phyloP scores from a whole-genome alignment of 2,113 vertebrate species.

The Brachypodius melanocephalos region DNA sequence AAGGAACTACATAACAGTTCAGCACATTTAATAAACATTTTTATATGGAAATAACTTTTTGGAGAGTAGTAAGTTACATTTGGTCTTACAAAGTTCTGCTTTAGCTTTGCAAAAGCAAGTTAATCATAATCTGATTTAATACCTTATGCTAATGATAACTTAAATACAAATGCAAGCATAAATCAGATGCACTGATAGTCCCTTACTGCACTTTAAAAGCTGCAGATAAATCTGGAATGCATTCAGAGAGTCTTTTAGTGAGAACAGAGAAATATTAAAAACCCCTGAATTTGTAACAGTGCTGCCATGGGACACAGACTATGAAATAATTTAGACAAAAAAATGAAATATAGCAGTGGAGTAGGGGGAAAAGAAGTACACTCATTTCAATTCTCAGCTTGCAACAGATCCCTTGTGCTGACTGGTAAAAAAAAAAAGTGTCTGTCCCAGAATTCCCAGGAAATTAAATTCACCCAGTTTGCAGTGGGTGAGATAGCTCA shows the following conservation, averaged over 20 bases:
- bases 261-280: slow-evolving; percentile 45
- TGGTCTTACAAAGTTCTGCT: slow-evolving; percentile 72
- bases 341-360: neutral
- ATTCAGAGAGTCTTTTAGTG: slow-evolving; percentile 36
- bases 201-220: slow-evolving; percentile 43
- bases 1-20: slow-evolving; percentile 58
- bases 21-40: slow-evolving; percentile 75
- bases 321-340: neutral
- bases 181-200: slow-evolving; percentile 64
- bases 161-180: slow-evolving; percentile 67
- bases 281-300: neutral
- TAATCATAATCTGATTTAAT: slow-evolving; percentile 76
- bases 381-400: neutral
- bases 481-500: neutral
- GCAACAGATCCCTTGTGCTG: neutral
- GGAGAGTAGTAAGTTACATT: slow-evolving; percentile 65
- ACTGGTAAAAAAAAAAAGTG: neutral
- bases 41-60: slow-evolving; percentile 75
- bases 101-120: slow-evolving; percentile 68
- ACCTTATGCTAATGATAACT: slow-evolving; percentile 62
- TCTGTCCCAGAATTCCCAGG: neutral
- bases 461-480: neutral
- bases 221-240: slow-evolving; percentile 63
- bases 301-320: neutral
- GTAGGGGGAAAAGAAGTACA: neutral